Conservation (phyloP, 2,888 invertebrate species). For the Hofmannophila pseudospretella region DNA sequence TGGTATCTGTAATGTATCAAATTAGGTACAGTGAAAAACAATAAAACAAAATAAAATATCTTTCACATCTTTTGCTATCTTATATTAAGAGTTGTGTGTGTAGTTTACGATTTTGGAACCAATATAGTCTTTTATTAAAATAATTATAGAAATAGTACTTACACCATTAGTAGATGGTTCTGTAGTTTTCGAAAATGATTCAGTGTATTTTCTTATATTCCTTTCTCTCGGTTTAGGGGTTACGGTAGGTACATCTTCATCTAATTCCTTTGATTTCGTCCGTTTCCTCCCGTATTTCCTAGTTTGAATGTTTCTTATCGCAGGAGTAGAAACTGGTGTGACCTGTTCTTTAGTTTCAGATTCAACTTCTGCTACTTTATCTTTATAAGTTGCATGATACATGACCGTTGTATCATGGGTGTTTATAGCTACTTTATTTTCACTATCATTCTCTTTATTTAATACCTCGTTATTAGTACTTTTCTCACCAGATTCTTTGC, state of each 20-base stretch:
- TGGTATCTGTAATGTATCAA: constrained; percentile 52
- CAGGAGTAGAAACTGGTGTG: constrained; percentile 36
- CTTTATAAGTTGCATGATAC: constrained; percentile 61
- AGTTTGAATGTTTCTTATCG: constrained; percentile 58
- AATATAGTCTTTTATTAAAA: too few species aligned
- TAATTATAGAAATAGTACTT: constrained; percentile 46
- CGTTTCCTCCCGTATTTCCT: constrained; percentile 50
- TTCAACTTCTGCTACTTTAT: constrained; percentile 27
- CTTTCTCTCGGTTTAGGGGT: constrained; percentile 43
- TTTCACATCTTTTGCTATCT: too few species aligned
- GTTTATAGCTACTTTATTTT: constrained; percentile 34
- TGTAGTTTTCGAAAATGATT: constrained; percentile 56
- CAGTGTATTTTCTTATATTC: constrained; percentile 50
- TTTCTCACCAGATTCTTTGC: constrained; percentile 56
- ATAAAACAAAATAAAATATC: too few species aligned
- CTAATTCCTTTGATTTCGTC: constrained; percentile 30
- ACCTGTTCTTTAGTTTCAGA: constrained; percentile 29
- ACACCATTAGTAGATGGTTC: constrained; percentile 64
- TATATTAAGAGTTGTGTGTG: too few species aligned
- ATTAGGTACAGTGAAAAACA: background rate
- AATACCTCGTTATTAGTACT: constrained; percentile 38
- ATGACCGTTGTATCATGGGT: constrained; percentile 44
- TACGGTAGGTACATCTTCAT: constrained; percentile 29
- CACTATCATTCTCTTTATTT: constrained; percentile 36
- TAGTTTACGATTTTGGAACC: too few species aligned